These are phyloP conservation scores for Eulimnadia texana DNA, from an alignment of 1,140 invertebrate species.

Conservation along the genomic window DNA sequence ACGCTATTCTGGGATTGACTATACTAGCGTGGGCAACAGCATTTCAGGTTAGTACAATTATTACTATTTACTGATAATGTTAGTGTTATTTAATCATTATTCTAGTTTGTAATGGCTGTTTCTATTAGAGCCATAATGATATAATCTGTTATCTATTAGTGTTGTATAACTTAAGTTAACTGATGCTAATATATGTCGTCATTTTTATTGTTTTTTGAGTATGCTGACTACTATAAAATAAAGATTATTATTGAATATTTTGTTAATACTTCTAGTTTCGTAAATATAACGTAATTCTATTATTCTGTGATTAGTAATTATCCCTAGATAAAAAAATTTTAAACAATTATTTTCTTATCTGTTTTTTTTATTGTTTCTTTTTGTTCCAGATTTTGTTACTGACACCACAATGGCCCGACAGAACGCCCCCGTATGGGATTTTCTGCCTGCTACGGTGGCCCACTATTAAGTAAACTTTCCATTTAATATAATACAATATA, in stretches of 20 bases:
- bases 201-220: not conserved
- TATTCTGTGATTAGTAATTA: too few relatives aligned
- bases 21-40: slow-evolving; percentile 55
- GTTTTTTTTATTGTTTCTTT: slow-evolving; percentile 2
- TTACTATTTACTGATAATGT: slow-evolving; percentile 4
- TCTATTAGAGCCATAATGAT: too few relatives aligned
- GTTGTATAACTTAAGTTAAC: too few relatives aligned
- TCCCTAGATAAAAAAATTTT: too few relatives aligned
- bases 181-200: too few relatives aligned
- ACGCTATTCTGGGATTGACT: slow-evolving; percentile 50
- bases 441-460: slow-evolving; percentile 53
- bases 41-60: slow-evolving; percentile 40
- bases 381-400: slow-evolving; percentile 44
- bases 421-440: slow-evolving; percentile 50
- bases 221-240: not conserved
- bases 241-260: too few relatives aligned
- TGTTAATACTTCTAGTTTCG: too few relatives aligned
- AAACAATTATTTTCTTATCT: not conserved
- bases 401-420: slow-evolving; percentile 45
- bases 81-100: too few relatives aligned
- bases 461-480: slow-evolving; percentile 42
- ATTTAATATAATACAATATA: not conserved
- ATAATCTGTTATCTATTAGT: too few relatives aligned
- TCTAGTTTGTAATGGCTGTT: too few relatives aligned
- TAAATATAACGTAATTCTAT: too few relatives aligned